phyloP scores from a whole-genome alignment of 1,140 invertebrate species.

The Ceratosolen solmsi region DNA sequence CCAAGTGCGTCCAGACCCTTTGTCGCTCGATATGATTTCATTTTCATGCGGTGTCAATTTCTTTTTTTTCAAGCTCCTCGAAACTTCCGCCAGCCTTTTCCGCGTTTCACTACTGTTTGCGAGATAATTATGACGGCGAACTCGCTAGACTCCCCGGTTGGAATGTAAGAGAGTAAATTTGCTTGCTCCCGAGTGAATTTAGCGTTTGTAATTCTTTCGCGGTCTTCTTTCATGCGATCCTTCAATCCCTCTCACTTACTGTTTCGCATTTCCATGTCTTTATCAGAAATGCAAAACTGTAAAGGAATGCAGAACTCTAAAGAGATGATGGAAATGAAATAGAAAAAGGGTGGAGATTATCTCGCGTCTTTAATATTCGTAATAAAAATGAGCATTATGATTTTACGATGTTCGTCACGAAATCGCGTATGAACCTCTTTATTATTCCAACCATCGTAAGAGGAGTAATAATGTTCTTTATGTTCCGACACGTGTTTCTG shows the following conservation, averaged over 20 bases:
- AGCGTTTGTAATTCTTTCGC: background rate
- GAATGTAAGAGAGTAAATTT: background rate
- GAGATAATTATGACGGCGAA: background rate
- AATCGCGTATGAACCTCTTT: slow-evolving; percentile 43
- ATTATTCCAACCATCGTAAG: slow-evolving; percentile 36
- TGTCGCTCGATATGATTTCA: background rate
- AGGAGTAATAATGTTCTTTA: slow-evolving; percentile 50
- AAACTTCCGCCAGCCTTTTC: background rate
- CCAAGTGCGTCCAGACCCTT: background rate
- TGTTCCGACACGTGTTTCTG: slow-evolving; percentile 41
- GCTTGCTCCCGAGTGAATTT: background rate
- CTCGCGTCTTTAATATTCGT: slow-evolving; percentile 18
- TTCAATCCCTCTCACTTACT: background rate
- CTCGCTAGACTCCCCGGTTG: background rate
- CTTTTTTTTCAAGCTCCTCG: background rate
- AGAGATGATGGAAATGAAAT: background rate
- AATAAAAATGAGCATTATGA: slow-evolving; percentile 48
- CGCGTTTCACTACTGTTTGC: background rate
- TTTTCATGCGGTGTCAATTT: background rate
- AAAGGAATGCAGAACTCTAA: background rate
- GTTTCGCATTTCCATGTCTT: background rate
- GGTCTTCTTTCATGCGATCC: background rate
- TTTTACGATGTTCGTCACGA: slow-evolving; percentile 50
- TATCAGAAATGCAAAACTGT: background rate
- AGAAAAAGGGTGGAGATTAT: slow-evolving; percentile 32